Evolutionary conservation across 2,113 vertebrate species (phyloP).

Genomic region (Hyperopisus bebe): DNA sequence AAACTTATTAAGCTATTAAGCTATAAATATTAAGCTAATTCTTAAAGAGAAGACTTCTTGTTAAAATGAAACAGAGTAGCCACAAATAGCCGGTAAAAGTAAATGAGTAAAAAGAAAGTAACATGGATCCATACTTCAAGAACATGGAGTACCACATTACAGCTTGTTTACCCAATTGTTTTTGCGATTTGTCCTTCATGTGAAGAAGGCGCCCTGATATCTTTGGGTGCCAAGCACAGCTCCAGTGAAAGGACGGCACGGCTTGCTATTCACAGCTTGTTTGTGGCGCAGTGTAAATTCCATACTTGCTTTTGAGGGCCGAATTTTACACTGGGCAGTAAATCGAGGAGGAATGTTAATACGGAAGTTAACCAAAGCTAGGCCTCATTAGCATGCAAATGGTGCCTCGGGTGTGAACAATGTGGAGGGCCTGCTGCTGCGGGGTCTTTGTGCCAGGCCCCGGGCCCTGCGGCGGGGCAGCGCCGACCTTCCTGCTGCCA

Average conservation of each 20-base stretch:
- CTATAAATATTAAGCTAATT: not conserved
- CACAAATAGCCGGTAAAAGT: not conserved
- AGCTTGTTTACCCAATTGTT: not conserved
- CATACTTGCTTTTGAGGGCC: constrained; percentile 30
- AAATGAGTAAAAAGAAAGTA: not conserved
- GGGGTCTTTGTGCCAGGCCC: constrained; percentile 3
- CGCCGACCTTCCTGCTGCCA: not conserved
- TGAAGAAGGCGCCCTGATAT: not conserved
- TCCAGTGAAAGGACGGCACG: not conserved
- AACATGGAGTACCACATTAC: not conserved
- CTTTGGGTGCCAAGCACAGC: not conserved
- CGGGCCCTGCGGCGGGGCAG: not conserved
- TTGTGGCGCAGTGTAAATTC: constrained; percentile 36
- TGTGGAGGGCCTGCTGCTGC: constrained; percentile 24
- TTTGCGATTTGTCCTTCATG: not conserved
- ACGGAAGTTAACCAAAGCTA: constrained; percentile 38
- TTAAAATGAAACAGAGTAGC: not conserved
- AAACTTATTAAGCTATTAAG: too few species aligned
- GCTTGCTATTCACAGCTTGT: constrained; percentile 32
- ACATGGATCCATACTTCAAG: not conserved
- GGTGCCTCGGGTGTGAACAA: constrained; percentile 31
- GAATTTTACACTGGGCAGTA: constrained; percentile 36
- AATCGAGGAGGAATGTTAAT: constrained; percentile 40
- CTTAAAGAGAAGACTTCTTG: not conserved
- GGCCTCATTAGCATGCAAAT: constrained; percentile 24